Percentiles rank a stretch among this genome's conserved stretches.
Conservation (phyloP, 2,797 vertebrate species). For the Bradypodion pumilum region DNA sequence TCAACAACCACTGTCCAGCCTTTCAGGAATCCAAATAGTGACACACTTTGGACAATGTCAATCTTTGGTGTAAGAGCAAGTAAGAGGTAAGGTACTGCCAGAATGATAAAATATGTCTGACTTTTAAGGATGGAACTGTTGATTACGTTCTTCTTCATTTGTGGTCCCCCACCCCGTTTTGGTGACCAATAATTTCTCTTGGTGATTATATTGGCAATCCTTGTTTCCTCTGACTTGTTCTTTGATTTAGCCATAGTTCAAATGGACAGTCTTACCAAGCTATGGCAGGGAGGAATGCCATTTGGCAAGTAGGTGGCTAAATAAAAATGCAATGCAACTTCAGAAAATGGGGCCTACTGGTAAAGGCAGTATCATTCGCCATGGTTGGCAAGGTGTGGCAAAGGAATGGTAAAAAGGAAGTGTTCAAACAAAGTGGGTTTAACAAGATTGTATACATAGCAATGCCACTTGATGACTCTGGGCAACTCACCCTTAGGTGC, state of each 20-base stretch:
- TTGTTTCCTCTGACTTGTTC: no score
- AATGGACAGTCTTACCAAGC: no score
- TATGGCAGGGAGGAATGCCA: neutral
- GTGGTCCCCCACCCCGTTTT: no score
- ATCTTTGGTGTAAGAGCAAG: neutral
- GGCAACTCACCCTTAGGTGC: no score
- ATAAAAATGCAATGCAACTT: neutral
- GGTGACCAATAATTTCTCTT: no score
- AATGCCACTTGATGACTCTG: no score
- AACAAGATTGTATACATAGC: neutral
- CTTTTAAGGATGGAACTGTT: no score
- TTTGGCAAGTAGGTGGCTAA: neutral
- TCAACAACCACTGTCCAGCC: slow-evolving; percentile 49
- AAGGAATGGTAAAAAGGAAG: neutral
- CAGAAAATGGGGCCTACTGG: neutral
- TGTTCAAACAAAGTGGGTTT: no score
- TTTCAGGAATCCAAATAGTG: neutral
- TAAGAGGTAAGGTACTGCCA: neutral
- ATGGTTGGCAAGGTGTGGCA: neutral
- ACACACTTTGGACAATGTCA: slow-evolving; percentile 12
- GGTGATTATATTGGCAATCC: no score
- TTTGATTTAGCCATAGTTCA: no score
- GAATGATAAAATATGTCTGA: neutral
- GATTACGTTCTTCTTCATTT: no score
- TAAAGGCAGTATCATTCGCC: neutral